A percentile compares a stretch with the other conserved stretches of the same genome.
Conservation (phyloP, 2,113 vertebrate genomes). For the Struthio camelus region DNA sequence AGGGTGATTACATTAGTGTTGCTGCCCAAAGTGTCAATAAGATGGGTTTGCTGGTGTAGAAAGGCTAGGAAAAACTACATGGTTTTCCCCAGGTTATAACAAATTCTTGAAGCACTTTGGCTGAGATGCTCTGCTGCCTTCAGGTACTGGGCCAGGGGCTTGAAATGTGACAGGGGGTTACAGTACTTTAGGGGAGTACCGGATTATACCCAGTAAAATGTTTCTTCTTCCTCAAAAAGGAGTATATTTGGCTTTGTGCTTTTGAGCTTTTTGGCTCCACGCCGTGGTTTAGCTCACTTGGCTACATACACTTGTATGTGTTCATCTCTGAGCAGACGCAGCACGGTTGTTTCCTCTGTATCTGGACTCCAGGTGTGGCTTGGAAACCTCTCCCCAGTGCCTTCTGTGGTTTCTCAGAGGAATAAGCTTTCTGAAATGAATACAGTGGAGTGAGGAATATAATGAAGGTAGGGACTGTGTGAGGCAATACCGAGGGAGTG, state of each 20-base stretch:
- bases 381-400: too few relatives aligned
- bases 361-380: too few relatives aligned
- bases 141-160: neutral
- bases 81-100: neutral
- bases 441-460: neutral
- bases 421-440: neutral
- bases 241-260: too few relatives aligned
- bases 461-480: too few relatives aligned
- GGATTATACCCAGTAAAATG: neutral
- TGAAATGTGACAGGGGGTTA: neutral
- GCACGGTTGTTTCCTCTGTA: neutral
- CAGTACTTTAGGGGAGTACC: neutral
- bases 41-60: neutral
- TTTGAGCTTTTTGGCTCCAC: too few relatives aligned
- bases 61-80: neutral
- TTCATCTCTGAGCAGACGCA: neutral
- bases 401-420: neutral
- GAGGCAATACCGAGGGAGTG: neutral
- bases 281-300: too few relatives aligned
- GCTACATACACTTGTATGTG: too few relatives aligned
- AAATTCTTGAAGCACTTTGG: neutral
- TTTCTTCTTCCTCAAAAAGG: too few relatives aligned
- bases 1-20: neutral
- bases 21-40: neutral
- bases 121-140: neutral